Evolutionary conservation across 2,888 invertebrate genomes (phyloP).

Genomic region (Stegana nigrithorax): DNA sequence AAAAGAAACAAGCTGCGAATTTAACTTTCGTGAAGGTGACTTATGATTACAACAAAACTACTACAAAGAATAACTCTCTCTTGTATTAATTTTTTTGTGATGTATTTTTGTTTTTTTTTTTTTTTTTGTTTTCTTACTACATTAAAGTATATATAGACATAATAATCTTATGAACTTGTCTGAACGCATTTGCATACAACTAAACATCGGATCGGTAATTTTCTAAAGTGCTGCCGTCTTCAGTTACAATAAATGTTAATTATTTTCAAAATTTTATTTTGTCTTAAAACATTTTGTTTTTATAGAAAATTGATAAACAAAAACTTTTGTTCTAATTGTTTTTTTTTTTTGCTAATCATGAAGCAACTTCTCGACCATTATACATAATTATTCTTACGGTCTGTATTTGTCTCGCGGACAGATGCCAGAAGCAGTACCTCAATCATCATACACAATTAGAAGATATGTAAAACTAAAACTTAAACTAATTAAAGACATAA

Average conservation of each 20-base stretch:
- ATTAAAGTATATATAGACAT: constrained; percentile 3
- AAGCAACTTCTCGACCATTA: constrained; percentile 2
- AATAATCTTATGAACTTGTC: background rate
- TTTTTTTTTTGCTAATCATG: background rate
- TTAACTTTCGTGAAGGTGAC: no score
- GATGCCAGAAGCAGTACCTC: no score
- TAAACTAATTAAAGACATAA: background rate
- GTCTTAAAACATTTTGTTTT: background rate
- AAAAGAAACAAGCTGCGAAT: constrained; percentile 6
- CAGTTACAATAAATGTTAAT: background rate
- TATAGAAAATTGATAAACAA: background rate
- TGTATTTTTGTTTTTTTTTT: background rate
- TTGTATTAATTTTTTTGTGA: background rate
- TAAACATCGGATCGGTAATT: background rate
- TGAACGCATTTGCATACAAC: background rate
- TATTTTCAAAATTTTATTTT: background rate
- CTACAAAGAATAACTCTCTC: background rate
- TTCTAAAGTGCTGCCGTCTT: background rate
- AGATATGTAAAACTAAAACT: constrained; percentile 6
- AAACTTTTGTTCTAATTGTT: background rate
- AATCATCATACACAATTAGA: background rate
- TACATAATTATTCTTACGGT: constrained; percentile 17
- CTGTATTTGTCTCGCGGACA: no score
- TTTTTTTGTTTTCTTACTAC: constrained; percentile 4
- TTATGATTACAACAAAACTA: background rate